Base-by-base conservation (phyloP, 2,888 invertebrate species). In the Tetanocera ferruginea region DNA sequence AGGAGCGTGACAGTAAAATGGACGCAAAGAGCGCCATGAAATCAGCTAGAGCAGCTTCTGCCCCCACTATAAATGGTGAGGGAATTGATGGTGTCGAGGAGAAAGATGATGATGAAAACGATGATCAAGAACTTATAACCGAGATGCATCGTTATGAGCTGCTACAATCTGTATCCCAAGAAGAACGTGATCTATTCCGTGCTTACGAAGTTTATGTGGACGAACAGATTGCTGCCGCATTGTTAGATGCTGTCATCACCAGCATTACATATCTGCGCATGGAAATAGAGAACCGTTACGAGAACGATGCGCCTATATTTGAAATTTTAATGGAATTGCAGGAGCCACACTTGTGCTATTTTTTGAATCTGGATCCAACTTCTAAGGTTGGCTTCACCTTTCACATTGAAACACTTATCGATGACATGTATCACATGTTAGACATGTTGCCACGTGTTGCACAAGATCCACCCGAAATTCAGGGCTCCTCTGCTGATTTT, bases 371-470 rank as follows among this genome's bases (percentile, higher is more conserved):
- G 0, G 92, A 87, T 72, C 76, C 77, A 0, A 72, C 49, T 2
- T 84, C 84, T 0, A 80, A 78, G 8, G 51, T 91, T 60, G 94
- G 95, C 9, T 93, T 97, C 81, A 92, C 93, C 62, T 91, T 91
- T 74, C 91, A 94, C 34, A 90, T 96, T 31, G 93, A 93, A 83
- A 91, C 92, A 23, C 91, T 97, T 83, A 91, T 97, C 83, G 93
- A 94, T 73, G 95, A 96, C 83, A 94, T 96, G 85, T 94, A 94
- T 86, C 91, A 93, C 69, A 95, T 96, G 91, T 92, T 94, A 17
- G 92, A 93, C 6, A 89, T 95, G 70, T 92, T 97, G 83, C 91
- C 92, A 0, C 92, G 96, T 74, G 92, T 95, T n/a, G 91, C 92
- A 0, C 86, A 86, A 72, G 83, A 84, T 76, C 83, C 83, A 3